Base-by-base conservation (phyloP, 2,888 invertebrate genomes). In the Ornithoptera priamus region DNA sequence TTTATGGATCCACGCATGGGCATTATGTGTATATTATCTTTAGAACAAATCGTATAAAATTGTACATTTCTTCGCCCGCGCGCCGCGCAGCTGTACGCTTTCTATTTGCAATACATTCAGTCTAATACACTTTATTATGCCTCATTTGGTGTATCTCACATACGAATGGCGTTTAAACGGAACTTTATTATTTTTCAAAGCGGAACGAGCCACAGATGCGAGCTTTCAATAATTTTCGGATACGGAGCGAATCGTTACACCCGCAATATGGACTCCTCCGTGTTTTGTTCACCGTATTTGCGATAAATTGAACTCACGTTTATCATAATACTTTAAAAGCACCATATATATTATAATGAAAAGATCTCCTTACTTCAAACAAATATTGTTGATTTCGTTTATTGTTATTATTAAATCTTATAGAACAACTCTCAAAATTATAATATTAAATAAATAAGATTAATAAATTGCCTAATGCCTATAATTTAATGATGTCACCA, bases 151-250 rank as follows among this genome's bases (percentile, higher is more conserved):
- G 89, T 89, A 87, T 87, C 88, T 86, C 85, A 86, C 91, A 91
- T 91, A 91, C 90, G 89, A 91, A 91, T 91, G 81, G 88, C 85
- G 87, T 85, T 87, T 91, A 90, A 90, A 89, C 85, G 84, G 78
- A 88, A 89, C 88, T 90, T 91, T 90, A 89, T 90, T 90, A 90
- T 91, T 89, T 87, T 83, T 81, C 81, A 85, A 86, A 82, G 86
- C 87, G 89, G 79, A 78, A 79, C 81, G 85, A 82, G 82, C 72
- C 86, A 75, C 91, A 91, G 90, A 86, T 91, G 91, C 77, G 82
- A 73, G 73, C 73, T 73, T 78, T 79, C 83, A 85, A 90, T 90
- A 89, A 90, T 90, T 89, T 90, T 79, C 78, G 87, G 85, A 88
- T 86, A 85, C 81, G 80, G 78, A 73, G 79, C 78, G 78, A 80